These are phyloP conservation scores for Cinclus mexicanus DNA, from an alignment of 2,113 vertebrate genomes.

Conservation along the genomic window DNA sequence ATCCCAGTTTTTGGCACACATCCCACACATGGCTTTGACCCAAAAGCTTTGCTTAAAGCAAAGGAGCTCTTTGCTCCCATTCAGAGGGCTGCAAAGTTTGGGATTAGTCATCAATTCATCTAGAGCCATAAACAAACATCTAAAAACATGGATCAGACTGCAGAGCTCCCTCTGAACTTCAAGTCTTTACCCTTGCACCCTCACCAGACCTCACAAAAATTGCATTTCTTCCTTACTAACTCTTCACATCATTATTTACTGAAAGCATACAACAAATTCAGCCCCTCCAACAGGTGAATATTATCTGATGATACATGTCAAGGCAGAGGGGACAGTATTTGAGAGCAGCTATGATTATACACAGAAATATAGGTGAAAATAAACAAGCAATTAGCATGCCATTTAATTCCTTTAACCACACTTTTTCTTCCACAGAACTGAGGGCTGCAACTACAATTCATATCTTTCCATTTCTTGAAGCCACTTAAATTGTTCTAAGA, in stretches of 20 bases:
- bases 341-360: neutral
- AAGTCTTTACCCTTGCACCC: neutral
- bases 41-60: neutral
- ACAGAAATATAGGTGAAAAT: neutral
- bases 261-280: neutral
- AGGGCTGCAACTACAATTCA: neutral
- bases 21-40: neutral
- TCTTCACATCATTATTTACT: neutral
- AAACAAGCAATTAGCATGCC: neutral
- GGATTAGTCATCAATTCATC: neutral
- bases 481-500: neutral
- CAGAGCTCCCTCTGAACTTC: neutral
- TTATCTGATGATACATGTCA: neutral
- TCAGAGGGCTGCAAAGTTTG: neutral
- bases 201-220: neutral
- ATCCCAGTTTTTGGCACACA: neutral
- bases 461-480: conserved; percentile 2
- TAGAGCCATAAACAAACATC: neutral
- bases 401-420: neutral
- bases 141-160: neutral
- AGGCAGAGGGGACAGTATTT: neutral
- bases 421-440: neutral
- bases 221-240: neutral
- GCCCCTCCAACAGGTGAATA: neutral
- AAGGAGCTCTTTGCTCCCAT: neutral